Percentiles rank a stretch among this genome's conserved stretches.
phyloP scores from a whole-genome alignment of 1,140 invertebrate genomes.

The Bombus confusus region DNA sequence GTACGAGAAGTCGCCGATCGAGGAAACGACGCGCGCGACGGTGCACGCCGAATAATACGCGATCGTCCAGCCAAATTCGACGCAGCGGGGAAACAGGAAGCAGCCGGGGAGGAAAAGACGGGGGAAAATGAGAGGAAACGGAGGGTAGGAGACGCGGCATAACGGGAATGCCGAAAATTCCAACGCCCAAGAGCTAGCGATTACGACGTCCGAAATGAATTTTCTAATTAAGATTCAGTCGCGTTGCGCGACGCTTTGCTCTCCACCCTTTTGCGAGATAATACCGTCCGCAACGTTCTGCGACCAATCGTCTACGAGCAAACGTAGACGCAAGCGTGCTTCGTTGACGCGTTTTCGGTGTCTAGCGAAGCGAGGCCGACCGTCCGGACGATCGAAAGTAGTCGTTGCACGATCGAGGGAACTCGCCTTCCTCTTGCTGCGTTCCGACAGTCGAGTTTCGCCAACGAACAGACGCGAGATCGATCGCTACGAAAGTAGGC shows the following conservation, averaged over 20 bases:
- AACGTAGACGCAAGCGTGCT: no score
- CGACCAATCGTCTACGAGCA: not conserved
- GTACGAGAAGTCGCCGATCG: no score
- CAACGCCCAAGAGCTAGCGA: conserved; percentile 15
- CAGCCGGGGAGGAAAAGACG: no score
- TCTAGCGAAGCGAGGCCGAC: not conserved
- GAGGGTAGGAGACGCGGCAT: not conserved
- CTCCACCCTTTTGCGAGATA: conserved; percentile 54
- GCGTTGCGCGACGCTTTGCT: conserved; percentile 47
- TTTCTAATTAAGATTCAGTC: conserved; percentile 70
- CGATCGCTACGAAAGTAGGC: no score
- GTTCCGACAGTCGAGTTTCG: not conserved
- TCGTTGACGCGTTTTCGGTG: no score
- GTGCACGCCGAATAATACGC: no score
- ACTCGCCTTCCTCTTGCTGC: not conserved
- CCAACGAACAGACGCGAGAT: not conserved
- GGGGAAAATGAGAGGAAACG: conserved; percentile 12
- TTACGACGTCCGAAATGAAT: conserved; percentile 64
- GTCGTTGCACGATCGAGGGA: not conserved
- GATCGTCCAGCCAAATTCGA: no score
- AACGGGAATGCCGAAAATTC: conserved; percentile 65
- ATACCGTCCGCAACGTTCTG: conserved; percentile 51
- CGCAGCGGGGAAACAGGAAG: no score
- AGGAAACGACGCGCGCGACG: no score
- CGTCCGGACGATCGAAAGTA: not conserved